Percentiles rank a stretch among this genome's conserved stretches.
Conservation (phyloP, 2,797 vertebrate species). For the Aselliscus stoliczkanus region DNA sequence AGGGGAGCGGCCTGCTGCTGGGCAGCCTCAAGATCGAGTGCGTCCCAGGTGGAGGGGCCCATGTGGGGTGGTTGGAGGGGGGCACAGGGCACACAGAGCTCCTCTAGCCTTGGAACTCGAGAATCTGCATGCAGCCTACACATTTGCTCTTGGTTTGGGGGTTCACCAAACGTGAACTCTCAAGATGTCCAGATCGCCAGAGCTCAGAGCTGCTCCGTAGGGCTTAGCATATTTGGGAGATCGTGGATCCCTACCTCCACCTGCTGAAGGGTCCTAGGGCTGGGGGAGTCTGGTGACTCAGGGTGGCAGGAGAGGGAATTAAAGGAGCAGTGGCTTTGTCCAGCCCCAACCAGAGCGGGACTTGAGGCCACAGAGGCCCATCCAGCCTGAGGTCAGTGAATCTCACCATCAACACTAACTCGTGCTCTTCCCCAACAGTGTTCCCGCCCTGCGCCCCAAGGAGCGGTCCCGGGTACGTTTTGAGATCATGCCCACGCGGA, state of each 20-base stretch:
- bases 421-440: conserved; percentile 44
- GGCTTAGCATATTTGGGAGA: background rate
- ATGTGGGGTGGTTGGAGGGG: accelerated
- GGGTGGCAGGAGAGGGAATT: background rate
- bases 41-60: conserved; percentile 23
- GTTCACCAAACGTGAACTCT: background rate
- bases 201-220: background rate
- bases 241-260: too few relatives aligned
- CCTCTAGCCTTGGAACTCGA: background rate
- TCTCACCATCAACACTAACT: background rate
- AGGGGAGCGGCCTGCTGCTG: conserved; percentile 80
- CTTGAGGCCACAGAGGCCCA: background rate
- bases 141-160: background rate
- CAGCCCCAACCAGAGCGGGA: background rate
- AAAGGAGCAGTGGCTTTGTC: background rate
- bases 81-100: background rate
- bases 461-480: conserved; percentile 74
- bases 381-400: accelerated
- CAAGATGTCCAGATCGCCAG: background rate
- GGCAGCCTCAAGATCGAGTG: conserved; percentile 78
- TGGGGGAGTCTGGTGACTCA: background rate
- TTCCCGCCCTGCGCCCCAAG: conserved; percentile 77
- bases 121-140: background rate
- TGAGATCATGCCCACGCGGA: conserved; percentile 77
- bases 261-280: background rate